A percentile compares a stretch with the other conserved stretches of the same genome.
Evolutionary conservation across 1,140 invertebrate species (phyloP).

Genomic region (Tribolium castaneum): DNA sequence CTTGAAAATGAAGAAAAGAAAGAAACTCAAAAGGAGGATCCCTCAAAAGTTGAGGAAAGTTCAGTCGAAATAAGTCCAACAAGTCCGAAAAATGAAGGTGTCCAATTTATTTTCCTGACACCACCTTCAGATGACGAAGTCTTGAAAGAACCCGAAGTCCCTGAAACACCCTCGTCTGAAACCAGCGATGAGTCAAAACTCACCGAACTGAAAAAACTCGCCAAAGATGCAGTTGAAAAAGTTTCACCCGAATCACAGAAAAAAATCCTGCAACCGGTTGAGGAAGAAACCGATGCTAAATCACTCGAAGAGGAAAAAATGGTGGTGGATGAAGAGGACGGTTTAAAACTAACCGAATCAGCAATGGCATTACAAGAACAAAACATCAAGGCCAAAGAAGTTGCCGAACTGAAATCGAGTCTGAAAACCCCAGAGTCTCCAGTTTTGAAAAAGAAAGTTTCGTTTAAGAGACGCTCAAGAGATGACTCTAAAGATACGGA

Average conservation of each 20-base stretch:
- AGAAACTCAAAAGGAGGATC: slow-evolving; percentile 28
- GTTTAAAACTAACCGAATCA: slow-evolving; percentile 52
- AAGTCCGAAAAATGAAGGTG: slow-evolving; percentile 38
- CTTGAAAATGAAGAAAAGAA: slow-evolving; percentile 55
- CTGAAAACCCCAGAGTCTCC: slow-evolving; percentile 58
- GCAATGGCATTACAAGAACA: slow-evolving; percentile 19
- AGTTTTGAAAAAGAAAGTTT: slow-evolving; percentile 64
- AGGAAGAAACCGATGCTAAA: slow-evolving; percentile 46
- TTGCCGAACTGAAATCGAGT: slow-evolving; percentile 44
- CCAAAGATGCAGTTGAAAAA: slow-evolving; percentile 57
- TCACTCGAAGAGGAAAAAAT: slow-evolving; percentile 45
- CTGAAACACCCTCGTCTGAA: slow-evolving; percentile 59
- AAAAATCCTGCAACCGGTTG: slow-evolving; percentile 51
- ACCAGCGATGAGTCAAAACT: slow-evolving; percentile 35
- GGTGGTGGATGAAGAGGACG: slow-evolving; percentile 58
- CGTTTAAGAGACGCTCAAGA: slow-evolving; percentile 60
- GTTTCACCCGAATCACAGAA: slow-evolving; percentile 50
- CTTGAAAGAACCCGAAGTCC: slow-evolving; percentile 55
- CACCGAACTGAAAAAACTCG: slow-evolving; percentile 57
- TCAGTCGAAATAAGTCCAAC: slow-evolving; percentile 40
- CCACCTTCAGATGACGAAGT: slow-evolving; percentile 62
- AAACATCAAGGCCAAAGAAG: slow-evolving; percentile 36
- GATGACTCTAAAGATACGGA: slow-evolving; percentile 48
- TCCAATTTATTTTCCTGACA: slow-evolving; percentile 62
- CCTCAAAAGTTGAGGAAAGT: slow-evolving; percentile 21